Base-by-base conservation (phyloP, 1,140 invertebrate genomes). In the Acyrthosiphon pisum region DNA sequence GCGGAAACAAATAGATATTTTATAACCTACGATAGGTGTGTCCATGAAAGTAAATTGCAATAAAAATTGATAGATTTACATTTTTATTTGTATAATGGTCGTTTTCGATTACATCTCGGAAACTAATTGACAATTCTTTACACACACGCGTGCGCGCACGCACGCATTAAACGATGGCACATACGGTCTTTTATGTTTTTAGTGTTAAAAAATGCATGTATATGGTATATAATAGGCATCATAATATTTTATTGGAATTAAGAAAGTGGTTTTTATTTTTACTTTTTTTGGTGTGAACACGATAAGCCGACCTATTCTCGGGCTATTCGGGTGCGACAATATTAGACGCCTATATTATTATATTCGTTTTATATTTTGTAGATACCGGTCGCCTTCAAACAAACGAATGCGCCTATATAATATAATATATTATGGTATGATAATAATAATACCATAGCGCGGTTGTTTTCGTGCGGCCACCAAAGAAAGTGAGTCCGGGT, bases 401-500 rank as follows among this genome's bases (percentile, higher is more conserved):
- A 30, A 48, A n/a, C 46, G 11, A n/a, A 48, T 87, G 26, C 6
- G 30, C 35, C 76, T 37, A 37, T n/a, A 53, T 53, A 53, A 53
- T 53, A 44, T 46, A 46, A 6, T 23, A 37, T 23, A 37, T 37
- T 44, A 86, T 20, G 14, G 23, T 86, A 86, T 30, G 30, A 86
- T 83, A 44, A 84, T 84, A 84, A 30, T 86, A n/a, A 46, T 46
- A 46, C 44, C 30, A 48, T 35, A 1, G 44, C 86, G 46, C 41
- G 41, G 41, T 87, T 35, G 44, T 87, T 87, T 89, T 89, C 48
- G 48, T 53, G 48, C 20, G n/a, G 20, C 20, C 48, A 6, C 8
- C 48, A 23, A 89, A 83, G 90, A 91, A 91, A 91, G 90, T n/a
- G 30, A 91, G 68, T 90, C n/a, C 90, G n/a, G 53, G 44, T 91